A percentile compares a stretch with the other conserved stretches of the same genome.
phyloP scores from a whole-genome alignment of 2,888 invertebrate genomes.

The Euzetes globulus region DNA sequence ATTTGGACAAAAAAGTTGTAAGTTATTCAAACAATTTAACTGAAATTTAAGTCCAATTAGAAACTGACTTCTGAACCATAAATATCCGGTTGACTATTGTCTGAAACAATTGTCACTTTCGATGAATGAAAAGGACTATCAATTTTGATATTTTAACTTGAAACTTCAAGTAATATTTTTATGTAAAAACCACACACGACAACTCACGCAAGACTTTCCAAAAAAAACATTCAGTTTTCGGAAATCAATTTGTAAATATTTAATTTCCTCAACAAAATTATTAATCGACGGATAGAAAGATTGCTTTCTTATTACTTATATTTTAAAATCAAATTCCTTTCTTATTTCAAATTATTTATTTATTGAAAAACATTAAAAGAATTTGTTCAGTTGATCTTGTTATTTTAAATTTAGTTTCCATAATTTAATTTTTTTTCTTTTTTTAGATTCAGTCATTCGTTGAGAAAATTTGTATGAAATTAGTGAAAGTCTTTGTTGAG shows the following conservation, averaged over 20 bases:
- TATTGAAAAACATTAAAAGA: too few species aligned
- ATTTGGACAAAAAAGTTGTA: neutral
- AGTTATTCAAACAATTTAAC: neutral
- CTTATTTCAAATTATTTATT: neutral
- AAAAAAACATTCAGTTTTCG: neutral
- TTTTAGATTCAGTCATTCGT: too few species aligned
- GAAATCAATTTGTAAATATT: neutral
- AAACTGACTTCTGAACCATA: neutral
- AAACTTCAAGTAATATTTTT: neutral
- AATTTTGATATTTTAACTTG: neutral
- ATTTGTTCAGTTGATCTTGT: too few species aligned
- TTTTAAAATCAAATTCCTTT: neutral
- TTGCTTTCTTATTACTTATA: neutral
- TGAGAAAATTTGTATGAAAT: too few species aligned
- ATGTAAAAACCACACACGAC: neutral
- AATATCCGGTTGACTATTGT: neutral
- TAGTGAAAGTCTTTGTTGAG: too few species aligned
- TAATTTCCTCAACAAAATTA: neutral
- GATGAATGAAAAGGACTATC: neutral
- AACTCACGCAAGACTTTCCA: neutral
- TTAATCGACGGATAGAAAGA: neutral
- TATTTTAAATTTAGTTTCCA: too few species aligned
- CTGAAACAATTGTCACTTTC: neutral
- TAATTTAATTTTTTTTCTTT: too few species aligned
- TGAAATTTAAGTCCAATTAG: neutral